Percentiles rank a stretch among this genome's conserved stretches.
Conservation (phyloP, 2,797 vertebrate species). For the Bufotes viridis region DNA sequence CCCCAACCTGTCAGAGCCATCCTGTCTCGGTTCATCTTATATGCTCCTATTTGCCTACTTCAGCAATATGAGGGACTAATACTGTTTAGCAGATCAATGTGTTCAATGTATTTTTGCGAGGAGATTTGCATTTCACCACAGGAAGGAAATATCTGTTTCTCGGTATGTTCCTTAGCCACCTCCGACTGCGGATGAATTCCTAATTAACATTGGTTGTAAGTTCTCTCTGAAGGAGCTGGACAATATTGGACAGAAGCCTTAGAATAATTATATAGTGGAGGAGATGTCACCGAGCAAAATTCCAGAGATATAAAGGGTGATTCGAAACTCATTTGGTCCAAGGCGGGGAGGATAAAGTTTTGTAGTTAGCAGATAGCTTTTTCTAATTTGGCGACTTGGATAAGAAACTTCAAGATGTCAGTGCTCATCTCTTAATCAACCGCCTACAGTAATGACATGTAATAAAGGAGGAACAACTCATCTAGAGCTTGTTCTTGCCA, state of each 20-base stretch:
- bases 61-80: not conserved
- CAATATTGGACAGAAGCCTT: not conserved
- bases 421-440: not conserved
- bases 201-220: not conserved
- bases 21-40: not conserved
- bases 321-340: not conserved
- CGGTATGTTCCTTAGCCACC: not conserved
- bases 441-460: not conserved
- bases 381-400: not conserved
- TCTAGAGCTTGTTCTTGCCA: not conserved
- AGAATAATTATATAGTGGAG: not conserved
- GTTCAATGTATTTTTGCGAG: not conserved
- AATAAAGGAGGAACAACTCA: not conserved
- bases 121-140: not conserved
- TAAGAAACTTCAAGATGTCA: constrained; percentile 20
- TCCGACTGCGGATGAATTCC: not conserved
- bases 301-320: not conserved
- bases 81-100: not conserved
- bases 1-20: not conserved
- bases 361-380: too few species aligned
- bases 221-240: not conserved
- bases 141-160: not conserved
- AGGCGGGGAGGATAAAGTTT: not conserved
- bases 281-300: not conserved
- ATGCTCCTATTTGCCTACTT: not conserved